Base-by-base conservation (phyloP, 2,888 invertebrate genomes). In the Tuberolachnus salignus region DNA sequence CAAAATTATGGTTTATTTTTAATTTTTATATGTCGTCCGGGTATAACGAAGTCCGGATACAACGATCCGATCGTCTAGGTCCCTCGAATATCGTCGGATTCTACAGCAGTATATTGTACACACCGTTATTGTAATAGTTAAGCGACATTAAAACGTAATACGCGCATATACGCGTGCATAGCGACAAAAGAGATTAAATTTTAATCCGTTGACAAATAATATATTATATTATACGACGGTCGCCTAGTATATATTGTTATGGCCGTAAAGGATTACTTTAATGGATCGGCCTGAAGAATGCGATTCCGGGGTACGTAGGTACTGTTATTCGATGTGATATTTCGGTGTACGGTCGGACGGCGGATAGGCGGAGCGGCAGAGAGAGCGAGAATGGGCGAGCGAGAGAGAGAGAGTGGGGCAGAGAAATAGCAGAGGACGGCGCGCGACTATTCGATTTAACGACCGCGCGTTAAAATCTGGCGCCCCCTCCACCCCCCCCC, bases 391-490 rank as follows among this genome's bases (percentile, higher is more conserved):
- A 53, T 3, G 6, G 1, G 23, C n/a, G 0, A 16, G 11, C 14
- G 34, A 1, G 34, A 11, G n/a, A 26, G 70, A 16, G 10, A 1
- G 21, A 10, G 21, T 10, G 16, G 10, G 3, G 9, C n/a, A n/a
- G n/a, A n/a, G n/a, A n/a, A n/a, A n/a, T n/a, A 34, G 34, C 3
- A 34, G 34, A 34, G 34, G 34, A 34, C 34, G 34, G 34, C 34
- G 34, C 3, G 42, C 21, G 51, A 74, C 75, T 34, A 42, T 69
- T 78, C 21, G 78, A 78, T 78, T 78, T 78, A 78, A 78, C 78
- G 78, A 69, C 59, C 78, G 57, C 78, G 57, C 75, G 67, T 69
- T 78, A 78, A 78, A 78, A 78, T 78, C 78, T 78, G 69, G 59
- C 67, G 46, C 75, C 67, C 51, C 51, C 34, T 6, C 34, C 6